Evolutionary conservation across 2,888 invertebrate genomes (phyloP).

Genomic region (Hirudinaria manillensis): DNA sequence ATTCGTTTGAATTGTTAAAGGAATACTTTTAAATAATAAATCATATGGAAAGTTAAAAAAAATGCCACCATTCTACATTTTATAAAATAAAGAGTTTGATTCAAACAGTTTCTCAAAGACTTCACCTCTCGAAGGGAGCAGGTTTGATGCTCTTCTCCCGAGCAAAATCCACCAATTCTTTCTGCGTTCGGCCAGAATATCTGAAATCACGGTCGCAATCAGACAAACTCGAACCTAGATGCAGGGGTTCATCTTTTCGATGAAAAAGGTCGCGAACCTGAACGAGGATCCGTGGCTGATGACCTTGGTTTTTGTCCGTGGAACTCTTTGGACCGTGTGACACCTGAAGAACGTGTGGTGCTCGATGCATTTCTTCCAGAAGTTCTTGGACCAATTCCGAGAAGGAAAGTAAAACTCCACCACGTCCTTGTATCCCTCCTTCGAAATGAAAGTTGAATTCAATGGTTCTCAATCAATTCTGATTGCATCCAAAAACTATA

Average conservation of each 20-base stretch:
- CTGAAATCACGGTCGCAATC: constrained; percentile 58
- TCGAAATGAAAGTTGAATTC: not conserved
- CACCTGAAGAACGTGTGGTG: constrained; percentile 98
- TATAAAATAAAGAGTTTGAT: too few relatives aligned
- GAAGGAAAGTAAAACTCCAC: constrained; percentile 97
- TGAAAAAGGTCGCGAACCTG: constrained; percentile 63
- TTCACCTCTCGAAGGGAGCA: constrained; percentile 56
- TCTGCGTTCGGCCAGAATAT: constrained; percentile 96
- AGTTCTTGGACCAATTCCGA: constrained; percentile 95
- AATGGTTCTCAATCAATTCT: too few relatives aligned
- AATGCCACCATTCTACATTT: too few relatives aligned
- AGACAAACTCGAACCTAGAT: not conserved
- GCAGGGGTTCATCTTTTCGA: not conserved
- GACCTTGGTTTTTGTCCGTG: constrained; percentile 80
- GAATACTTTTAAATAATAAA: too few relatives aligned
- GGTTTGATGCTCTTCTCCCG: constrained; percentile 93
- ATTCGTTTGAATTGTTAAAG: too few relatives aligned
- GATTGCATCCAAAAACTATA: too few relatives aligned
- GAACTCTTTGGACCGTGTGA: constrained; percentile 69
- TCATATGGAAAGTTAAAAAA: too few relatives aligned
- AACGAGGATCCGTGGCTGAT: constrained; percentile 92
- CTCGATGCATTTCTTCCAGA: constrained; percentile 99
- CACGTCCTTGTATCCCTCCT: constrained; percentile 77
- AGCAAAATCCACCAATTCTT: constrained; percentile 95
- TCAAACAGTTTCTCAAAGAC: not conserved